A percentile compares a stretch with the other conserved stretches of the same genome.
Conservation (phyloP, 2,888 invertebrate genomes). For the Drosophila neotestacea region DNA sequence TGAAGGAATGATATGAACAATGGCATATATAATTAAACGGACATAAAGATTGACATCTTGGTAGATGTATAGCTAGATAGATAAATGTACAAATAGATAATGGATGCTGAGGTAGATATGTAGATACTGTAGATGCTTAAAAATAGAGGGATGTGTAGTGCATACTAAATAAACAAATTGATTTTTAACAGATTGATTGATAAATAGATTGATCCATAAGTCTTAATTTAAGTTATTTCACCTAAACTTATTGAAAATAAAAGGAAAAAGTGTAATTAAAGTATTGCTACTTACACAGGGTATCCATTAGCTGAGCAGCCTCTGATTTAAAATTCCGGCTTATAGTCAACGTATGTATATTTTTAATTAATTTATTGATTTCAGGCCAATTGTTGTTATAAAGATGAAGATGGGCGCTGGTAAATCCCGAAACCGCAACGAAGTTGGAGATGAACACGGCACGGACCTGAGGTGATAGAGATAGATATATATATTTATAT, state of each 20-base stretch:
- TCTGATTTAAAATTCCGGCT: background rate
- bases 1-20: too few relatives aligned
- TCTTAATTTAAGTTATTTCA: too few relatives aligned
- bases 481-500: too few relatives aligned
- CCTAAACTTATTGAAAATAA: too few relatives aligned
- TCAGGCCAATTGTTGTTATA: constrained; percentile 65
- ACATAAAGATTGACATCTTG: background rate
- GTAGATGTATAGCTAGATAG: background rate
- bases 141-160: too few relatives aligned
- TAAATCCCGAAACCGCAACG: constrained; percentile 55
- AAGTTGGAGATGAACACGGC: constrained; percentile 8
- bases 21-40: background rate
- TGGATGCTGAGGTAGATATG: background rate
- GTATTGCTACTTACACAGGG: constrained; percentile 2
- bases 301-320: constrained; percentile 8
- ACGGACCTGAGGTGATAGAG: background rate
- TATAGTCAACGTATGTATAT: constrained; percentile 31
- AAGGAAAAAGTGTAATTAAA: background rate
- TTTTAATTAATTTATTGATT: constrained; percentile 72
- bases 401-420: constrained; percentile 45
- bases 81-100: background rate
- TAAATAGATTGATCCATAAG: too few relatives aligned
- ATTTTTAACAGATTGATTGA: too few relatives aligned
- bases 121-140: too few relatives aligned
- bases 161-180: too few relatives aligned